phyloP scores from a whole-genome alignment of 1,140 invertebrate genomes.

The Dendroctonus valens region DNA sequence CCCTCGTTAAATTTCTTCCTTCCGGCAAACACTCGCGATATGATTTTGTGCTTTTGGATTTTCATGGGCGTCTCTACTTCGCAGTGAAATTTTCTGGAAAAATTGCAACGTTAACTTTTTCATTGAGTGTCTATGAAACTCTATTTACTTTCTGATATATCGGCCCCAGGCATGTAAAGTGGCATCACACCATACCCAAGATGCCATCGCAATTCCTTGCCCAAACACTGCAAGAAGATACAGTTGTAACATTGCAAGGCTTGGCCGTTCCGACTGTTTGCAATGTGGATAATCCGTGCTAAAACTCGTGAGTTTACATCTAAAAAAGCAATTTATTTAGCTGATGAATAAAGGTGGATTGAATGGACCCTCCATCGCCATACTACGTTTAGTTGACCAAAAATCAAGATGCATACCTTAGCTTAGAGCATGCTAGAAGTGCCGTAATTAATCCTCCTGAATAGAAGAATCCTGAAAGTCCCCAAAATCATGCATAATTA shows the following conservation, averaged over 20 bases:
- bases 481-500: no score
- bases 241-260: slow-evolving; percentile 75
- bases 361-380: no score
- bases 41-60: slow-evolving; percentile 85
- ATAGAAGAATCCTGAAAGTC: neutral
- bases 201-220: slow-evolving; percentile 83
- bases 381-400: no score
- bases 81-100: slow-evolving; percentile 62
- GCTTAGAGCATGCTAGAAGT: neutral
- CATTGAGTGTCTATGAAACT: neutral
- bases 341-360: neutral
- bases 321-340: slow-evolving; percentile 39
- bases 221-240: slow-evolving; percentile 81
- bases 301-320: slow-evolving; percentile 60
- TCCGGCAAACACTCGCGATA: slow-evolving; percentile 85
- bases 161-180: slow-evolving; percentile 80
- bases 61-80: slow-evolving; percentile 70
- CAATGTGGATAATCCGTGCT: slow-evolving; percentile 58
- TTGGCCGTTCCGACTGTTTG: slow-evolving; percentile 68
- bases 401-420: no score
- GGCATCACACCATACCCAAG: slow-evolving; percentile 87
- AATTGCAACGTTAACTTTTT: neutral
- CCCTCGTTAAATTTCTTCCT: slow-evolving; percentile 80
- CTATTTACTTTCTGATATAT: slow-evolving; percentile 72
- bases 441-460: neutral